A percentile compares a stretch with the other conserved stretches of the same genome.
Conservation (phyloP, 2,888 invertebrate species). For the Thysanoteuthis rhombus region DNA sequence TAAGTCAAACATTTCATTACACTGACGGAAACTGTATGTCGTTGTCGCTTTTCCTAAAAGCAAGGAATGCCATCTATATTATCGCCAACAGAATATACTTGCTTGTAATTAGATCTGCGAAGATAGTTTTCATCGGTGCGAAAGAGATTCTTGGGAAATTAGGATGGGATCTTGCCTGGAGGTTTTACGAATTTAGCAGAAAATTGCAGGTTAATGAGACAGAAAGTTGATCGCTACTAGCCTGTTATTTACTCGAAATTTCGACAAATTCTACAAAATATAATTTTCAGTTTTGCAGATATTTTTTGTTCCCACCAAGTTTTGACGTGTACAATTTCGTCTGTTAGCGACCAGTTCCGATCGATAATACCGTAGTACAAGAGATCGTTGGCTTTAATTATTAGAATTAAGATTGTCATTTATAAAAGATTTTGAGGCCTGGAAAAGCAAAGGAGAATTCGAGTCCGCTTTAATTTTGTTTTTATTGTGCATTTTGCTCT, state of each 20-base stretch:
- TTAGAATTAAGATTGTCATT: not conserved
- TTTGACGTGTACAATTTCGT: not conserved
- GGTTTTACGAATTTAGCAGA: not conserved
- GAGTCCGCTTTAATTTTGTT: too few relatives aligned
- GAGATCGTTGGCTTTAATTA: not conserved
- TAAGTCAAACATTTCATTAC: too few relatives aligned
- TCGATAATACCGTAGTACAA: not conserved
- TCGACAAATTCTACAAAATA: not conserved
- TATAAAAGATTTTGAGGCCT: not conserved
- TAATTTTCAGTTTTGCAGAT: not conserved
- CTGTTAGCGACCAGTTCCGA: not conserved
- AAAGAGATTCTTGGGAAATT: not conserved
- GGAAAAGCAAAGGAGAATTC: not conserved
- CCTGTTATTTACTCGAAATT: not conserved
- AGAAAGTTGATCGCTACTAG: not conserved
- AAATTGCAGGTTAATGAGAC: not conserved
- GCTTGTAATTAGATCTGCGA: not conserved
- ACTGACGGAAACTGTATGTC: not conserved
- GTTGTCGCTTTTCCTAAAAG: not conserved
- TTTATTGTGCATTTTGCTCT: too few relatives aligned
- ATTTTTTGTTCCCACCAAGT: not conserved
- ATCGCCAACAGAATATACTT: not conserved
- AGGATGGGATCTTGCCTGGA: not conserved
- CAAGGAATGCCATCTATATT: not conserved
- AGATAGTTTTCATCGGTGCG: too few relatives aligned